Evolutionary conservation across 2,797 vertebrate genomes (phyloP).

Genomic region (Psittacula derbiana): DNA sequence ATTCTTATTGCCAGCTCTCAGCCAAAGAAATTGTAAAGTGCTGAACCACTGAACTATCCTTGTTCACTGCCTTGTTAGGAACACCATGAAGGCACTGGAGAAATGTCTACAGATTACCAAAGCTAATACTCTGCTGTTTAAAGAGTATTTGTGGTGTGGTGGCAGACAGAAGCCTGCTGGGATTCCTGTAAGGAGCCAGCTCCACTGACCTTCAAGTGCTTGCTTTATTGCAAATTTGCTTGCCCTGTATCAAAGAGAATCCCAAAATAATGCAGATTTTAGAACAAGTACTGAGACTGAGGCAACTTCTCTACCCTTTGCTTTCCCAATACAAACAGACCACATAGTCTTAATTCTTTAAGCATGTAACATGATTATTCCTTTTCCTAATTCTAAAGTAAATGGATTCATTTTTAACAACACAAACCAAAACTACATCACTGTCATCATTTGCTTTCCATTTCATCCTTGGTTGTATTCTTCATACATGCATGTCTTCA

Average conservation of each 20-base stretch:
- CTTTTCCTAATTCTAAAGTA: background rate
- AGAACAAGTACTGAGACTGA: background rate
- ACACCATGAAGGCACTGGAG: background rate
- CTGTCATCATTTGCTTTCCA: background rate
- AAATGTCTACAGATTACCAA: accelerated
- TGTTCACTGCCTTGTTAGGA: background rate
- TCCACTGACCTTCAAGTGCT: accelerated
- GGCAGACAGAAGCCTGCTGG: background rate
- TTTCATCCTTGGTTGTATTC: background rate
- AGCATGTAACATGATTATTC: background rate
- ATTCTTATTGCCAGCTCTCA: background rate
- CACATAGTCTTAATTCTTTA: background rate
- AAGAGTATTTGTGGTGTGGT: background rate
- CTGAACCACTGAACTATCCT: background rate
- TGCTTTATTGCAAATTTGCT: background rate
- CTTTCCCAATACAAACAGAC: background rate
- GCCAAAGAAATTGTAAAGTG: background rate
- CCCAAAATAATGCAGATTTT: background rate
- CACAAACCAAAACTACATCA: background rate
- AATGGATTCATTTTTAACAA: background rate
- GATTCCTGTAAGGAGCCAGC: background rate
- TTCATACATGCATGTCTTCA: background rate
- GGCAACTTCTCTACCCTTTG: background rate
- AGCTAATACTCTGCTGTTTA: background rate
- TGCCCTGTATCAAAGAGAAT: background rate